Conservation (phyloP, 37 sponge, comb jelly and placozoan genomes). For the Geodia barretti region DNA sequence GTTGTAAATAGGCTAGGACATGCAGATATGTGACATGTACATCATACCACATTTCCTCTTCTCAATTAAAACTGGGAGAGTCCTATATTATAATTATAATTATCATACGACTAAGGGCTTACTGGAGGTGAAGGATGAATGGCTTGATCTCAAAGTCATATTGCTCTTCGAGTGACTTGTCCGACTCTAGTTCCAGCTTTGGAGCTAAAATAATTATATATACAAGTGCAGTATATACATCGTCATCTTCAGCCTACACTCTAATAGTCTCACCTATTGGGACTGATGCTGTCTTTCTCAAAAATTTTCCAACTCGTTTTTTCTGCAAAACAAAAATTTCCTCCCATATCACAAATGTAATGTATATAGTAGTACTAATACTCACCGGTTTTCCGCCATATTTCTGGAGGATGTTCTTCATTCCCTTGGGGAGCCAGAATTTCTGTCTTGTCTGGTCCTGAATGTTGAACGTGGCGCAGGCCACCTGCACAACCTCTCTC, state of each 20-base stretch:
- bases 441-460: constrained; percentile 8
- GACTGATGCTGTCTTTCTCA: neutral
- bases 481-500: constrained; percentile 5
- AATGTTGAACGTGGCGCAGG: constrained; percentile 53
- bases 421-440: constrained; percentile 26
- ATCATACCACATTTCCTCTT: too few relatives aligned
- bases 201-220: constrained; percentile 24
- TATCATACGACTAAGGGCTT: neutral
- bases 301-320: constrained; percentile 13
- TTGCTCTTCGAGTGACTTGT: constrained; percentile 43
- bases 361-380: neutral
- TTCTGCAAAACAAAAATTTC: neutral
- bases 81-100: too few relatives aligned
- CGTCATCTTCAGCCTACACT: too few relatives aligned
- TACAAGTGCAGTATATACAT: too few relatives aligned
- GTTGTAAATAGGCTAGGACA: too few relatives aligned
- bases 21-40: too few relatives aligned
- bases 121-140: constrained; percentile 64
- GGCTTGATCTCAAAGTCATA: constrained; percentile 57
- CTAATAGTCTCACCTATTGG: neutral
- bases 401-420: constrained; percentile 38
- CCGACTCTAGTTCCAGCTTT: constrained; percentile 22
- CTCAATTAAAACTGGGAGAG: too few relatives aligned
- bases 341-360: neutral
- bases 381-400: constrained; percentile 62